A percentile compares a stretch with the other conserved stretches of the same genome.
phyloP scores from a whole-genome alignment of 2,113 vertebrate species.

The Chelonoidis abingdonii region DNA sequence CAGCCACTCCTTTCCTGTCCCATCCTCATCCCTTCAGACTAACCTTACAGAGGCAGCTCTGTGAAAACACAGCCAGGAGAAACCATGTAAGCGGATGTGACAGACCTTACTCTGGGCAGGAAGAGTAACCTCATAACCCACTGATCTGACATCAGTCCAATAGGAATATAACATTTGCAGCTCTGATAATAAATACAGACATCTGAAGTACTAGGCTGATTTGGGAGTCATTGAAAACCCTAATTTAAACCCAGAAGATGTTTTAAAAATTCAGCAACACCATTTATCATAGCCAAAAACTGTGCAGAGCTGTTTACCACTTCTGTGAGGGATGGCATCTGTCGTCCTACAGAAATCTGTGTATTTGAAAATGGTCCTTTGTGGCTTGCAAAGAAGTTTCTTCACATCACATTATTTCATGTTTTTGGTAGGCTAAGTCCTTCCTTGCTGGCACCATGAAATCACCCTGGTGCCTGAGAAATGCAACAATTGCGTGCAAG shows the following conservation, averaged over 20 bases:
- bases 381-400: background rate
- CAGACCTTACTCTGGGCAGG: too few species aligned
- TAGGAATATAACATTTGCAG: background rate
- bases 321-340: background rate
- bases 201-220: background rate
- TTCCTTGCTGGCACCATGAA: background rate
- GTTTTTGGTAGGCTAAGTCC: background rate
- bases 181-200: background rate
- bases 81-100: background rate
- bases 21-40: background rate
- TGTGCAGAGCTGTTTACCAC: background rate
- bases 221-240: background rate
- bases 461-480: background rate
- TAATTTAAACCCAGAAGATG: background rate
- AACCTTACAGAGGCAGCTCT: background rate
- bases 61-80: too few species aligned
- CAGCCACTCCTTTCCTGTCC: background rate
- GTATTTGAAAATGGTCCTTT: background rate
- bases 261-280: background rate
- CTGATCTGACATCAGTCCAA: background rate
- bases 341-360: background rate
- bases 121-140: background rate
- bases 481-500: background rate
- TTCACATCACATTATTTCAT: background rate
- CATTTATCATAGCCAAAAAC: background rate